A percentile compares a stretch with the other conserved stretches of the same genome.
Conservation (phyloP, 2,113 vertebrate genomes). For the Tapirus terrestris region DNA sequence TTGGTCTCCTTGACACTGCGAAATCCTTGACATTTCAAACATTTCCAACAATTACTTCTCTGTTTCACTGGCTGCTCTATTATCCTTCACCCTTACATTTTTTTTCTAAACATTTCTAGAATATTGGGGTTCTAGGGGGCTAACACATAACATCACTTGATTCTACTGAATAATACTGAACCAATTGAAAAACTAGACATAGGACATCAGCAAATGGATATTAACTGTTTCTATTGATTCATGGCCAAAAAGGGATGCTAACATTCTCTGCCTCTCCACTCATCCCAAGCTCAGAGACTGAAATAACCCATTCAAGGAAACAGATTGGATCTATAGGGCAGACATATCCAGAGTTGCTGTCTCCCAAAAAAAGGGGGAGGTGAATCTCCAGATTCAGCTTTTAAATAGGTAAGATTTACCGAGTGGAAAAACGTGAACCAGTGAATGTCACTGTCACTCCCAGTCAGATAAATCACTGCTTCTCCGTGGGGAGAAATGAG, state of each 20-base stretch:
- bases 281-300: neutral
- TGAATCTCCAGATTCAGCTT: neutral
- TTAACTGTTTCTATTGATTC: neutral
- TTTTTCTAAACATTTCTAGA: conserved; percentile 2
- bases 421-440: neutral
- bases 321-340: neutral
- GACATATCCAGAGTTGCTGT: neutral
- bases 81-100: neutral
- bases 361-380: neutral
- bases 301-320: neutral
- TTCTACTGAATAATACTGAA: neutral
- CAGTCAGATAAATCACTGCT: neutral
- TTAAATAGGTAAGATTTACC: neutral
- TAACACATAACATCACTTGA: neutral
- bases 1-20: neutral
- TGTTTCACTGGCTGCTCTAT: neutral
- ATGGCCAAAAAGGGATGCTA: neutral
- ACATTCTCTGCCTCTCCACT: neutral
- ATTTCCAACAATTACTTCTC: neutral
- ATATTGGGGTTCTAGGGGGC: neutral
- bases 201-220: neutral
- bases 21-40: neutral
- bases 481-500: neutral
- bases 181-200: neutral
- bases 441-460: neutral